Evolutionary conservation across 1,140 invertebrate genomes (phyloP).

Genomic region (Sminthurides bifidus): DNA sequence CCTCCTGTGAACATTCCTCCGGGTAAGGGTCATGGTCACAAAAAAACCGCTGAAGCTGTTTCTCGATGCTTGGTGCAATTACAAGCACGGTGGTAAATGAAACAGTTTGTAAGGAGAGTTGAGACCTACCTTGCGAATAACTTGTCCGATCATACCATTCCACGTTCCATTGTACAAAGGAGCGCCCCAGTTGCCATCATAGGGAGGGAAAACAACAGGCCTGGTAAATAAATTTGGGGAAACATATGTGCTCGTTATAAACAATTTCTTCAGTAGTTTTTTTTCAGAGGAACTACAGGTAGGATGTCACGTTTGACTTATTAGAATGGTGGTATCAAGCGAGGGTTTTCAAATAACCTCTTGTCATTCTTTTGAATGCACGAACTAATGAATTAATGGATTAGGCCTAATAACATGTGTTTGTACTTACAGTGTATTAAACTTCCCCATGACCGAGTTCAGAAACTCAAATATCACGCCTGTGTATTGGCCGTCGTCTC

Average conservation of each 20-base stretch:
- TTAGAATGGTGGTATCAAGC: too few relatives aligned
- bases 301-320: too few relatives aligned
- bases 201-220: slow-evolving; percentile 26
- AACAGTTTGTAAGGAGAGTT: slow-evolving; percentile 3
- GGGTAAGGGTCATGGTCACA: background rate
- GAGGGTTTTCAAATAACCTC: too few relatives aligned
- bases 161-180: slow-evolving; percentile 35
- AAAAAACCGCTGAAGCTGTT: background rate
- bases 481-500: background rate
- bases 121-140: slow-evolving; percentile 34
- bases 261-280: background rate
- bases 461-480: slow-evolving; percentile 9
- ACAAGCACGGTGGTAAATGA: background rate
- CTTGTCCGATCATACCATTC: slow-evolving; percentile 38
- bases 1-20: slow-evolving; percentile 29
- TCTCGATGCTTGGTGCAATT: background rate
- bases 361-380: too few relatives aligned
- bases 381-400: too few relatives aligned
- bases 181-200: slow-evolving; percentile 36
- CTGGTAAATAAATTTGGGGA: background rate
- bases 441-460: too few relatives aligned
- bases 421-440: too few relatives aligned
- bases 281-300: too few relatives aligned
- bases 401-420: too few relatives aligned
- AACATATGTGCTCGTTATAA: background rate